These are phyloP conservation scores for Paramormyrops hopkinsi DNA, from an alignment of 2,797 vertebrate species.

Conservation along the genomic window DNA sequence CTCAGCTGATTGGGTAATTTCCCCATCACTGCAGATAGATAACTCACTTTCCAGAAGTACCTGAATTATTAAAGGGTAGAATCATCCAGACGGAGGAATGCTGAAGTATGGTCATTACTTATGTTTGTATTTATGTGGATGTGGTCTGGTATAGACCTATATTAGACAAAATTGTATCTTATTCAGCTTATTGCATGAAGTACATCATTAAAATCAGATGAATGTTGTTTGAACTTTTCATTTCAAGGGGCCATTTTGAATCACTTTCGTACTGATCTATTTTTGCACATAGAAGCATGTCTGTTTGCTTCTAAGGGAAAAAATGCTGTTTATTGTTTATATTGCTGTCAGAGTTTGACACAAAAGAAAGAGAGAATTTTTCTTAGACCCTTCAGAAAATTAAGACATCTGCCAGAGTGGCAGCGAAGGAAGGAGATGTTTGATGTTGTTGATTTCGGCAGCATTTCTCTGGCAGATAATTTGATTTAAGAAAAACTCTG, in stretches of 20 bases:
- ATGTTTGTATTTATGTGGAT: neutral
- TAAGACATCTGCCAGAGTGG: constrained; percentile 42
- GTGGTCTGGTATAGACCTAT: neutral
- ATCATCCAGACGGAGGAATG: neutral
- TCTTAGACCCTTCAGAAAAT: constrained; percentile 43
- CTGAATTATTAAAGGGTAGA: neutral
- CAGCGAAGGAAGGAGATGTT: constrained; percentile 38
- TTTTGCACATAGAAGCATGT: neutral
- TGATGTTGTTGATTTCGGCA: constrained; percentile 29
- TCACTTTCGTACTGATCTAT: constrained; percentile 7
- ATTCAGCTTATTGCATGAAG: neutral
- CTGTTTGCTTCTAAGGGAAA: neutral
- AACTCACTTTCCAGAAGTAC: neutral
- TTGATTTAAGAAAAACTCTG: constrained; percentile 26
- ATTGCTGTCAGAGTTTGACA: constrained; percentile 42
- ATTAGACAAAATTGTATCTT: neutral
- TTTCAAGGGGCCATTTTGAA: neutral
- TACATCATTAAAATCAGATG: neutral
- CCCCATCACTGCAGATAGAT: neutral
- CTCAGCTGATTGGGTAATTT: neutral
- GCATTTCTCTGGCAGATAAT: constrained; percentile 28
- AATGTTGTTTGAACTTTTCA: neutral
- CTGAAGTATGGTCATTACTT: neutral
- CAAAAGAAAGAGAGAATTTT: constrained; percentile 39
- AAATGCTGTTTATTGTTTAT: constrained; percentile 12